A percentile compares a stretch with the other conserved stretches of the same genome.
phyloP scores from a whole-genome alignment of 2,888 invertebrate genomes.

The Andricus quercusramuli region DNA sequence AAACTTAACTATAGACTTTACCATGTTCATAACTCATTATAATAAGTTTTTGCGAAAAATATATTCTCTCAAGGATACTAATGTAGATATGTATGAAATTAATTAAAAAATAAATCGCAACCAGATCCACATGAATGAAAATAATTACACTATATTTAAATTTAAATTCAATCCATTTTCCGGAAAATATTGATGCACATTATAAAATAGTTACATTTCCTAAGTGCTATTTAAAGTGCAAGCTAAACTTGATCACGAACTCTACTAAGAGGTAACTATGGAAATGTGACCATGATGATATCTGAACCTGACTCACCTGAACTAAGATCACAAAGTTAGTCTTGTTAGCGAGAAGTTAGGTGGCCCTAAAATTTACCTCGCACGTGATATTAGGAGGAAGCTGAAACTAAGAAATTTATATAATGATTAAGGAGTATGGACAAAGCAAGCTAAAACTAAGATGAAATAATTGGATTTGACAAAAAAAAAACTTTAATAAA shows the following conservation, averaged over 20 bases:
- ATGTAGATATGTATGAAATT: too few species aligned
- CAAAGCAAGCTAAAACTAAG: not conserved
- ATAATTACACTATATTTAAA: too few species aligned
- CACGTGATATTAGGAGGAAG: slow-evolving; percentile 8
- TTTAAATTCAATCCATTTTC: too few species aligned
- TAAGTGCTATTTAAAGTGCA: not conserved
- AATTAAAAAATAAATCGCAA: too few species aligned
- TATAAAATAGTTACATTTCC: not conserved
- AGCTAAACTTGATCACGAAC: not conserved
- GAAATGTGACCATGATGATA: slow-evolving; percentile 22
- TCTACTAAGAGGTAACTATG: slow-evolving; percentile 4
- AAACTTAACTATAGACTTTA: too few species aligned
- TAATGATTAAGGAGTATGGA: not conserved
- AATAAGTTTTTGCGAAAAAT: too few species aligned
- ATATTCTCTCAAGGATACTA: too few species aligned
- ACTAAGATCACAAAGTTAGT: slow-evolving; percentile 28
- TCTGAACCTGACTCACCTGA: not conserved
- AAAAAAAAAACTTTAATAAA: too few species aligned
- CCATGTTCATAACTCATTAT: too few species aligned
- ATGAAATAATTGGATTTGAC: too few species aligned
- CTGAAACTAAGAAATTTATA: not conserved
- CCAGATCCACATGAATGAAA: too few species aligned
- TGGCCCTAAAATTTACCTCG: not conserved
- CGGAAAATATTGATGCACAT: not conserved
- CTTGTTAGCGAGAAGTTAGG: slow-evolving; percentile 10